phyloP scores from a whole-genome alignment of 1,140 invertebrate genomes.

The Odontomachus brunneus region DNA sequence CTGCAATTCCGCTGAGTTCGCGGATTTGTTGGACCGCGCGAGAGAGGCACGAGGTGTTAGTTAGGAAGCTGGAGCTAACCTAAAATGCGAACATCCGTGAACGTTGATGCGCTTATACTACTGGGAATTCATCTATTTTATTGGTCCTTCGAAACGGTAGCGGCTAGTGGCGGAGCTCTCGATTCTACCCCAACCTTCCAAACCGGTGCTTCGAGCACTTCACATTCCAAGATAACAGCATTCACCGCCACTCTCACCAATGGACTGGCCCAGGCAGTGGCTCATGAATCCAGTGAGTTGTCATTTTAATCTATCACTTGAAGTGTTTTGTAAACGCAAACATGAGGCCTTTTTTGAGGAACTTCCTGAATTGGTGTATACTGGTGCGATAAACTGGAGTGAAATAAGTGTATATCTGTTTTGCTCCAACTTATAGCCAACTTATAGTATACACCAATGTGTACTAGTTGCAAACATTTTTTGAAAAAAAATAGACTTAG shows the following conservation, averaged over 20 bases:
- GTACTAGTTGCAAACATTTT: no score
- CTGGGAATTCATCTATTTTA: conserved; percentile 80
- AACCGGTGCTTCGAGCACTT: conserved; percentile 69
- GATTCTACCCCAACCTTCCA: conserved; percentile 79
- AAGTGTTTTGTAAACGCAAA: no score
- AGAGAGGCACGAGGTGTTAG: conserved; percentile 71
- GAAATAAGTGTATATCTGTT: no score
- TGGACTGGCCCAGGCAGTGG: conserved; percentile 83
- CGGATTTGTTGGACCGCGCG: conserved; percentile 30
- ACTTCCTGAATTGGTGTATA: no score
- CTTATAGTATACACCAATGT: no score
- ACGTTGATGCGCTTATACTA: conserved; percentile 78
- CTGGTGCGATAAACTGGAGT: no score
- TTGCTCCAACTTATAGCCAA: no score
- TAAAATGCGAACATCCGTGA: conserved; percentile 82
- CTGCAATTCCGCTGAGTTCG: conserved; percentile 16
- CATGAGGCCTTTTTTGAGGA: no score
- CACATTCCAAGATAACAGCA: conserved; percentile 77
- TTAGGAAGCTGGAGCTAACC: conserved; percentile 80
- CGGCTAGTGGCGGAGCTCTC: conserved; percentile 81
- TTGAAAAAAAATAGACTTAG: background rate
- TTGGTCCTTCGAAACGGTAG: conserved; percentile 75
- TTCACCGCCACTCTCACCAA: conserved; percentile 81
- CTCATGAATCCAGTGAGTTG: conserved; percentile 80
- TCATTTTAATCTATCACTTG: no score